Conservation (phyloP, 2,888 invertebrate genomes). For the Hirtodrosophila duncani region DNA sequence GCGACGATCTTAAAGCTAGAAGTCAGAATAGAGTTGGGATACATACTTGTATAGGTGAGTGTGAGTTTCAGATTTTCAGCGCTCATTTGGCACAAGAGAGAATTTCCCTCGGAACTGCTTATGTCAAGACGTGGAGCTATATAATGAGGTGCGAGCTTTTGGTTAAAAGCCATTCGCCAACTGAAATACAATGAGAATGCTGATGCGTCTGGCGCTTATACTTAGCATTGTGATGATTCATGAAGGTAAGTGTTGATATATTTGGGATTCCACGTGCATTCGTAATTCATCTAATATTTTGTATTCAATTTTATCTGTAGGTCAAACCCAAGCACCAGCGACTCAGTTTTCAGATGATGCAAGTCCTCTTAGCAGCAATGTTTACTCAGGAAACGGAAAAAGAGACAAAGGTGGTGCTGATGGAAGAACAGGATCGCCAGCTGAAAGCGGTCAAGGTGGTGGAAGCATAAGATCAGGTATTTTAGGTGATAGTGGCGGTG, state of each 20-base stretch:
- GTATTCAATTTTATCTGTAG: too few species aligned
- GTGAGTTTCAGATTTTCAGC: neutral
- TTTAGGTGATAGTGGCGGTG: too few species aligned
- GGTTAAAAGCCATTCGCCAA: neutral
- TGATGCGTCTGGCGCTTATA: constrained; percentile 16
- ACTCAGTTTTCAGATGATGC: neutral
- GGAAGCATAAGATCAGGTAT: too few species aligned
- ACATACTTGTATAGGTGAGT: too few species aligned
- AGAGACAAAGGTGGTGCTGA: neutral
- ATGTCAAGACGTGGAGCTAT: neutral
- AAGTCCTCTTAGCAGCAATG: too few species aligned
- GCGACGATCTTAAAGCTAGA: too few species aligned
- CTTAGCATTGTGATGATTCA: constrained; percentile 76
- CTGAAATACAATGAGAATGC: neutral
- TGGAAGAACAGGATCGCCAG: neutral
- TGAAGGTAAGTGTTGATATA: constrained; percentile 9
- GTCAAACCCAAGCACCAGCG: too few species aligned
- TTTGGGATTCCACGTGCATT: too few species aligned
- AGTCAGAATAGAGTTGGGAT: too few species aligned
- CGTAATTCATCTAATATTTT: too few species aligned
- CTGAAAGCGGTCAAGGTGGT: too few species aligned
- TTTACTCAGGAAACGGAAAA: neutral
- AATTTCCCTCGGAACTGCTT: neutral
- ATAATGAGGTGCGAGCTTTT: constrained; percentile 1
- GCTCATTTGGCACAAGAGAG: neutral